These are phyloP conservation scores for Trochalopteron elliotii DNA, from an alignment of 2,113 vertebrate species.

Conservation along the genomic window DNA sequence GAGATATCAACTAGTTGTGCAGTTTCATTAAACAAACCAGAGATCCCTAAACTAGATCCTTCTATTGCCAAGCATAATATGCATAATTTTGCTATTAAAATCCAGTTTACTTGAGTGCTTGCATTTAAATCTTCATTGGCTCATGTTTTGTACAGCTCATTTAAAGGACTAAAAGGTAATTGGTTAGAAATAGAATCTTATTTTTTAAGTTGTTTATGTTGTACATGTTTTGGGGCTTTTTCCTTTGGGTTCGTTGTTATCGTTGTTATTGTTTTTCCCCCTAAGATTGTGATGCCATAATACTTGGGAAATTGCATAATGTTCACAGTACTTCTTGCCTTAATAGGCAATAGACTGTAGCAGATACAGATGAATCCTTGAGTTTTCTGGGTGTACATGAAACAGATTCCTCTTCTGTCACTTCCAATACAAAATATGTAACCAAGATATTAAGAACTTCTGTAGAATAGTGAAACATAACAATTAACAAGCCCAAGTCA, in stretches of 20 bases:
- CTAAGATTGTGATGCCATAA: neutral
- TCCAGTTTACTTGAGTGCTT: neutral
- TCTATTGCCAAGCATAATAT: neutral
- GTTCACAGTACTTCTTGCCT: neutral
- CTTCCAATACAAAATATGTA: neutral
- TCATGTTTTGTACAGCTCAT: neutral
- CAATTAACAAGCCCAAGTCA: neutral
- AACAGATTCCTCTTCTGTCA: neutral
- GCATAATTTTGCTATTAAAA: neutral
- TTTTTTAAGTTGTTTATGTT: neutral
- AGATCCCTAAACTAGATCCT: neutral
- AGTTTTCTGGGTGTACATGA: neutral
- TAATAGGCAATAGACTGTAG: neutral
- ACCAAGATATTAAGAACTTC: neutral
- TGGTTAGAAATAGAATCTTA: neutral
- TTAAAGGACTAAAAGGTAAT: neutral
- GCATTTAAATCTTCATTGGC: neutral
- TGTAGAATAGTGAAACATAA: neutral
- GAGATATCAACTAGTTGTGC: neutral
- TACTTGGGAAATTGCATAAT: neutral
- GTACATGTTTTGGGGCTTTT: neutral
- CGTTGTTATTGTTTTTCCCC: neutral
- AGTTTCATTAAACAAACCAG: neutral
- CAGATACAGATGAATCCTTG: neutral
- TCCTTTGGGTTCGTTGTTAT: neutral